phyloP scores from a whole-genome alignment of 2,888 invertebrate genomes.

The Cotesia congregata region DNA sequence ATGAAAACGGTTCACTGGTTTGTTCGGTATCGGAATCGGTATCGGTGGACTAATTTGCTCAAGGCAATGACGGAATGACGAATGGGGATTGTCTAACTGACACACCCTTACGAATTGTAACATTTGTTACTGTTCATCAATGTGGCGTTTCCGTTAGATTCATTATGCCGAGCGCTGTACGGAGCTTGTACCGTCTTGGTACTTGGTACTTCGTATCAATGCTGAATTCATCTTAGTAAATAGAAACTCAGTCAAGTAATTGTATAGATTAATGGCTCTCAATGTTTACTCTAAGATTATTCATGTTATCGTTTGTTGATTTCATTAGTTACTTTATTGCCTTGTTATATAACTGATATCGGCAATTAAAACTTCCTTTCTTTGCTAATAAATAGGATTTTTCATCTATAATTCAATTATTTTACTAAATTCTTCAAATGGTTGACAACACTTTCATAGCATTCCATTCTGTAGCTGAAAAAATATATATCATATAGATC shows the following conservation, averaged over 20 bases:
- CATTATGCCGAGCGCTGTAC: constrained; percentile 27
- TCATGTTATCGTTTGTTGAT: constrained; percentile 23
- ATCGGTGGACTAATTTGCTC: constrained; percentile 24
- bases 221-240: constrained; percentile 11
- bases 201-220: constrained; percentile 12
- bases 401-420: neutral
- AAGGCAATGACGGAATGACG: constrained; percentile 36
- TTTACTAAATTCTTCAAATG: neutral
- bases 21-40: neutral
- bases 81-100: constrained; percentile 37
- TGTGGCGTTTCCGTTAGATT: constrained; percentile 41
- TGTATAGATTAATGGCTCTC: constrained; percentile 33
- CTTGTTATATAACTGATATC: constrained; percentile 9
- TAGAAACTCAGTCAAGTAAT: constrained; percentile 30
- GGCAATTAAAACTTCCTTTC: neutral
- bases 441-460: too few relatives aligned
- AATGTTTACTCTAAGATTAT: constrained; percentile 28
- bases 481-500: too few relatives aligned
- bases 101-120: constrained; percentile 40
- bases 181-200: neutral
- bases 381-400: neutral
- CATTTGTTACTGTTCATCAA: constrained; percentile 40
- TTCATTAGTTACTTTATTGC: constrained; percentile 22
- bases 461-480: too few relatives aligned
- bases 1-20: neutral